Evolutionary conservation across 2,113 vertebrate genomes (phyloP), one percentile per base, ranked within the genome.

Genomic region (Sphyrna mokarran): DNA sequence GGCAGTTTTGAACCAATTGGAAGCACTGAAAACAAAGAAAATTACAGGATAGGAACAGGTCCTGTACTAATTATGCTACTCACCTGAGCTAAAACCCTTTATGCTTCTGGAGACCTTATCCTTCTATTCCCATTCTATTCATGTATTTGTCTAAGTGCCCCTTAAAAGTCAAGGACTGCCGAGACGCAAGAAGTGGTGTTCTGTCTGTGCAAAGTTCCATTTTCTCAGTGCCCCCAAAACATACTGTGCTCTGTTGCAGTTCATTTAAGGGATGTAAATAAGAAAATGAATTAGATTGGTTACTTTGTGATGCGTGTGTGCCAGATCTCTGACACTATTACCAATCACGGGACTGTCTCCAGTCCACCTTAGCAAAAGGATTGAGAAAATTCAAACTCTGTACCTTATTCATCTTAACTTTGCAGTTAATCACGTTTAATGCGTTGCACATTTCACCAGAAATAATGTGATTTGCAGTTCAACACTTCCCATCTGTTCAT

Each of bases 401-500:
- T 29, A 89, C 33, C 89, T 91, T 91, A 33, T 91, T 90, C 37
- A 93, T 68, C 33, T 93, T 68, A 68, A 93, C 9, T 40, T 93
- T 20, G 68, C 89, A 93, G 63, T 40, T 93, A 66, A 93, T 93
- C n/a, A 10, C 18, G 20, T 66, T 61, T 93, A 37, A 68, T 63
- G 89, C n/a, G n/a, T 58, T 66, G 3, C 0, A 93, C 89, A 66
- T 93, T 37, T 66, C 61, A 66, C 33, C 20, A 93, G 61, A 93
- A 93, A 7, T 37, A 93, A 66, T 93, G 58, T 66, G 89, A 68
- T 68, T 68, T 40, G 63, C 33, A 93, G n/a, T 93, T 93, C 61
- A 66, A 93, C 89, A 93, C 33, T 93, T 93, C 89, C 89, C 89
- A 93, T 93, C 89, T 93, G 89, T 37, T 66, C n/a, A 93, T 68